A percentile compares a stretch with the other conserved stretches of the same genome.
Evolutionary conservation across 2,888 invertebrate genomes (phyloP).

Genomic region (Tenthredo mesomela): DNA sequence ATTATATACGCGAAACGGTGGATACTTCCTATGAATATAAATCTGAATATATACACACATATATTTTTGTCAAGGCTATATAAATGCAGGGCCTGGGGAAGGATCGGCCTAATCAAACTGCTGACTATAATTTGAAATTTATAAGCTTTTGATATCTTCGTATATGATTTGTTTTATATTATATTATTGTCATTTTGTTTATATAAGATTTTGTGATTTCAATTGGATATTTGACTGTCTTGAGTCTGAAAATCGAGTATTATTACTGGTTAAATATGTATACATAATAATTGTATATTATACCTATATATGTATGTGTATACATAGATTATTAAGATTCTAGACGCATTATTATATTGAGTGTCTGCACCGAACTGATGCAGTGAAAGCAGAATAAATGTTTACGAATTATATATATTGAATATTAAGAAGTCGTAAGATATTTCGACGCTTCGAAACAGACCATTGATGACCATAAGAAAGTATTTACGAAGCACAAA

Average conservation of each 20-base stretch:
- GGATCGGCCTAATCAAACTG: slow-evolving; percentile 17
- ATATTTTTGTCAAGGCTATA: slow-evolving; percentile 16
- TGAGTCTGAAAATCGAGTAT: slow-evolving; percentile 40
- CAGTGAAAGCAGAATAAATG: background rate
- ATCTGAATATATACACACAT: slow-evolving; percentile 16
- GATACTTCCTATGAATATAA: background rate
- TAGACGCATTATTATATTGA: slow-evolving; percentile 11
- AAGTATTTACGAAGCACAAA: slow-evolving; percentile 55
- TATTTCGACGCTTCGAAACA: slow-evolving; percentile 32
- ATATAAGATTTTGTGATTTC: background rate
- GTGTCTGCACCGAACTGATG: background rate
- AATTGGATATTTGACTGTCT: background rate
- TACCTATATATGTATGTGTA: background rate
- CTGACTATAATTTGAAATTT: background rate
- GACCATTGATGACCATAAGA: slow-evolving; percentile 54
- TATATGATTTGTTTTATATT: background rate
- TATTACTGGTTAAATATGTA: slow-evolving; percentile 21
- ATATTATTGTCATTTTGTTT: background rate
- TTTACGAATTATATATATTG: slow-evolving; percentile 10
- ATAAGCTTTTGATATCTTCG: slow-evolving; percentile 24
- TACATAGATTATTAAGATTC: slow-evolving; percentile 31
- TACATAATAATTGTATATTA: slow-evolving; percentile 15
- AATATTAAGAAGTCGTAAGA: background rate
- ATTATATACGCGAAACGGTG: slow-evolving; percentile 9
- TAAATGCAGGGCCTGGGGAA: background rate